Percentiles rank a stretch among this genome's conserved stretches.
These are phyloP conservation scores for Suricata suricatta DNA, from an alignment of 2,113 vertebrate genomes.

Conservation along the genomic window DNA sequence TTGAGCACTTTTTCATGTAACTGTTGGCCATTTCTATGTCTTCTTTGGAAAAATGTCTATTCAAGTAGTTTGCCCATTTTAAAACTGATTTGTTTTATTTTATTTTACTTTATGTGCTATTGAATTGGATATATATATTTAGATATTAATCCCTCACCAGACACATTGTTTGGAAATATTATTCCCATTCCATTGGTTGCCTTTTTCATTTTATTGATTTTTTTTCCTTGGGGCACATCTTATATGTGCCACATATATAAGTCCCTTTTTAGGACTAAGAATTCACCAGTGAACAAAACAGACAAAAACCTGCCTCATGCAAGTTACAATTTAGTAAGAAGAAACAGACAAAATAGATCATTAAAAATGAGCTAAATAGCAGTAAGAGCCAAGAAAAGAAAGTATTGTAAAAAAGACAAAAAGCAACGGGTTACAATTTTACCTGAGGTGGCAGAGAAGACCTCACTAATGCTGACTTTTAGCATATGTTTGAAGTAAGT, in stretches of 20 bases:
- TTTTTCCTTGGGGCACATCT: not conserved
- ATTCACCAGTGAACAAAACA: not conserved
- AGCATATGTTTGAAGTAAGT: not conserved
- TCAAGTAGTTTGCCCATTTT: not conserved
- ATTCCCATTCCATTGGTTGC: too few relatives aligned
- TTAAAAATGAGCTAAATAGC: not conserved
- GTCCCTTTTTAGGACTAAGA: not conserved
- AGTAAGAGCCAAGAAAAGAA: not conserved
- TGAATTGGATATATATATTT: not conserved
- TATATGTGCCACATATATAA: not conserved
- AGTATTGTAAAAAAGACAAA: not conserved
- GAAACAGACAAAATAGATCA: not conserved
- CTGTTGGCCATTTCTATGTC: not conserved
- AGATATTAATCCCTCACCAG: not conserved
- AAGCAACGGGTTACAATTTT: not conserved
- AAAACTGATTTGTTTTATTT: not conserved
- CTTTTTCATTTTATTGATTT: too few relatives aligned
- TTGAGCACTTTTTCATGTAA: not conserved
- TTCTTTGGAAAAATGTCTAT: not conserved
- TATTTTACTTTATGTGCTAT: not conserved
- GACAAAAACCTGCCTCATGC: not conserved
- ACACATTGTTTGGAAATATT: not conserved
- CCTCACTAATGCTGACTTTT: not conserved
- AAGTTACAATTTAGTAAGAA: not conserved
- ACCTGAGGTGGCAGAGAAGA: not conserved